These are phyloP conservation scores for Conus betulinus DNA, from an alignment of 1,140 invertebrate genomes.

Conservation along the genomic window DNA sequence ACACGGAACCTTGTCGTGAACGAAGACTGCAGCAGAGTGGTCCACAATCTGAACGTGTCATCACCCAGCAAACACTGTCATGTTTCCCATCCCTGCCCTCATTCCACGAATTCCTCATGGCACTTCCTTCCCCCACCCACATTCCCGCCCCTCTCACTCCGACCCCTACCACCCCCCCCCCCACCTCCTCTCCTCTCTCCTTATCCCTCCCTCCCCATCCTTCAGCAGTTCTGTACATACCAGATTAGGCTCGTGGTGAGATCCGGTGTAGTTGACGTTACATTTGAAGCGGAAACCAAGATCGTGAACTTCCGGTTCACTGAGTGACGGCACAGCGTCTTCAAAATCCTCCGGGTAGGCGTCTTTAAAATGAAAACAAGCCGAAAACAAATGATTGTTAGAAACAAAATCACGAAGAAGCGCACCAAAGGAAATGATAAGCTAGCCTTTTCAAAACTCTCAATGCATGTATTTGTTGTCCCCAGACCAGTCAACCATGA, in stretches of 20 bases:
- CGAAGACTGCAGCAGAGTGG: too few relatives aligned
- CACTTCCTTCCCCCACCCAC: too few relatives aligned
- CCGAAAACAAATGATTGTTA: neutral
- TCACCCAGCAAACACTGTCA: too few relatives aligned
- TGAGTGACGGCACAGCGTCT: neutral
- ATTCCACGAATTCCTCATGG: too few relatives aligned
- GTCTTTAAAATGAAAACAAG: constrained; percentile 2
- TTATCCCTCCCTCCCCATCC: too few relatives aligned
- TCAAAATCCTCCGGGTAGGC: neutral
- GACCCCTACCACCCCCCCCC: neutral
- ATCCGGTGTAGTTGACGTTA: neutral
- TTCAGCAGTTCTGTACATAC: neutral
- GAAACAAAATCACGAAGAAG: neutral
- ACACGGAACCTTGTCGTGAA: too few relatives aligned
- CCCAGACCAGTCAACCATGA: too few relatives aligned
- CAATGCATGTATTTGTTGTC: neutral
- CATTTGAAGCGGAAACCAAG: neutral
- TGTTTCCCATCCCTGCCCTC: too few relatives aligned
- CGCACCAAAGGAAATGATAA: neutral
- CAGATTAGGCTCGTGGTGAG: neutral
- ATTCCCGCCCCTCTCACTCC: neutral
- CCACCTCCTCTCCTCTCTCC: too few relatives aligned
- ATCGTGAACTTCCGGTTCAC: neutral
- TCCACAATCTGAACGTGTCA: too few relatives aligned
- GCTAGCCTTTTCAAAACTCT: neutral